Evolutionary conservation across 1,140 invertebrate species (phyloP).

Genomic region (Drosophila insularis): DNA sequence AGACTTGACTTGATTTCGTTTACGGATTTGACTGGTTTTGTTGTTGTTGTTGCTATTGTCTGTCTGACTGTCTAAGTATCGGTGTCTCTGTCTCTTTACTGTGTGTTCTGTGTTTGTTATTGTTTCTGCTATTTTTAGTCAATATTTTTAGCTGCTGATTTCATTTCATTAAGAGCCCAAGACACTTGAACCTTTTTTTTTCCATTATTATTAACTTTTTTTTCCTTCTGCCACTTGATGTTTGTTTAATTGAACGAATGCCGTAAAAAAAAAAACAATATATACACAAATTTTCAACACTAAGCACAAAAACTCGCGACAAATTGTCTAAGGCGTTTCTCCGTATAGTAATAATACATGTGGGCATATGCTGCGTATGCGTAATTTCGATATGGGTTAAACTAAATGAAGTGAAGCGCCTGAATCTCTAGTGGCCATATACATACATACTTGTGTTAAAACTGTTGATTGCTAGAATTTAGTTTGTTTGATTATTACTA

Average conservation of each 20-base stretch:
- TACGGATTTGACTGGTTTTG: slow-evolving; percentile 40
- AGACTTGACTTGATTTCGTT: slow-evolving; percentile 3
- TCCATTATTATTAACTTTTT: not conserved
- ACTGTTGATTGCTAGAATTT: not conserved
- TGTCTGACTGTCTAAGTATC: not conserved
- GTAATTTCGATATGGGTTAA: slow-evolving; percentile 20
- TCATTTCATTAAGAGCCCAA: slow-evolving; percentile 55
- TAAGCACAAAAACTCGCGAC: slow-evolving; percentile 15
- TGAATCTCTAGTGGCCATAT: not conserved
- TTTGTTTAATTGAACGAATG: slow-evolving; percentile 3
- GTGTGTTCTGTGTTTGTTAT: slow-evolving; percentile 11
- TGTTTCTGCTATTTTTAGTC: slow-evolving; percentile 65
- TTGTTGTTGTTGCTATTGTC: not conserved
- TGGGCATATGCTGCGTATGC: slow-evolving; percentile 32
- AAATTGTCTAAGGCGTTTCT: slow-evolving; percentile 39
- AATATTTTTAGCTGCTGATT: slow-evolving; percentile 78
- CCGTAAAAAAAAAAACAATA: not conserved
- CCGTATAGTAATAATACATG: slow-evolving; percentile 12
- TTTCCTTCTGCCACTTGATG: not conserved
- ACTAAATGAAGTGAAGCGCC: not conserved
- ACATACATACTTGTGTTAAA: not conserved
- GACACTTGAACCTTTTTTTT: slow-evolving; percentile 37
- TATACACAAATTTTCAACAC: not conserved
- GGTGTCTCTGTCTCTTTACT: slow-evolving; percentile 13
- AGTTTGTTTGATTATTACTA: not conserved